Evolutionary conservation across 2,888 invertebrate species (phyloP).

Genomic region (Eudemis profundana): DNA sequence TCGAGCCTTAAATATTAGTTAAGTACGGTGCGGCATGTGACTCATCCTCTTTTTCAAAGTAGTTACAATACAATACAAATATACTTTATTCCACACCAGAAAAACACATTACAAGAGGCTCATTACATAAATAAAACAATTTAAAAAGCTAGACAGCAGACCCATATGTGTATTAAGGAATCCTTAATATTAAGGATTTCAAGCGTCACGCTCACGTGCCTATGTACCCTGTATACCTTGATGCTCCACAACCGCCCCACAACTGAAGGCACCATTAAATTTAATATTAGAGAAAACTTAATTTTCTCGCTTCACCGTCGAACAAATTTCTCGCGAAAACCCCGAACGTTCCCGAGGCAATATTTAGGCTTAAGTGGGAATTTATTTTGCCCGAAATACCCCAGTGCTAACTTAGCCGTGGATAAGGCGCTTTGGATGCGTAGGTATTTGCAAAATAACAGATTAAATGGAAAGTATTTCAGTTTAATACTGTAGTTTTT

Average conservation of each 20-base stretch:
- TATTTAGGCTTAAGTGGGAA: conserved; percentile 59
- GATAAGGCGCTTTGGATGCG: conserved; percentile 35
- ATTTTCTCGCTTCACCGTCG: conserved; percentile 61
- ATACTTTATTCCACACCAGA: too few species aligned
- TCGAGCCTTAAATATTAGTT: too few species aligned
- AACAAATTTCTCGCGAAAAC: conserved; percentile 60
- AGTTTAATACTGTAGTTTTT: background rate
- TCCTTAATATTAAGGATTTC: too few species aligned
- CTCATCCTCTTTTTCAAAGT: too few species aligned
- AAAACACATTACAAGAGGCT: too few species aligned
- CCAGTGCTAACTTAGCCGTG: conserved; percentile 40
- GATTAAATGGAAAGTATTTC: conserved; percentile 22
- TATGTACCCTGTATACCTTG: background rate
- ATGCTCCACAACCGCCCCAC: conserved; percentile 12
- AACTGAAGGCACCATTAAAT: conserved; percentile 44
- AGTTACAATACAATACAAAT: too few species aligned
- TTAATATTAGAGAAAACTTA: conserved; percentile 65
- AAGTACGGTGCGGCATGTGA: too few species aligned
- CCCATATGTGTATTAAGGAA: too few species aligned
- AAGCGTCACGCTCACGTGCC: background rate
- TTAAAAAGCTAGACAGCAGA: too few species aligned
- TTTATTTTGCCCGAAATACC: conserved; percentile 53
- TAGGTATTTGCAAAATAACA: conserved; percentile 6
- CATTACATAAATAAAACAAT: too few species aligned
- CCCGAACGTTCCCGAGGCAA: conserved; percentile 55